Percentiles rank a stretch among this genome's conserved stretches.
phyloP scores from a whole-genome alignment of 1,140 invertebrate species.

The Glossosoma conforme region DNA sequence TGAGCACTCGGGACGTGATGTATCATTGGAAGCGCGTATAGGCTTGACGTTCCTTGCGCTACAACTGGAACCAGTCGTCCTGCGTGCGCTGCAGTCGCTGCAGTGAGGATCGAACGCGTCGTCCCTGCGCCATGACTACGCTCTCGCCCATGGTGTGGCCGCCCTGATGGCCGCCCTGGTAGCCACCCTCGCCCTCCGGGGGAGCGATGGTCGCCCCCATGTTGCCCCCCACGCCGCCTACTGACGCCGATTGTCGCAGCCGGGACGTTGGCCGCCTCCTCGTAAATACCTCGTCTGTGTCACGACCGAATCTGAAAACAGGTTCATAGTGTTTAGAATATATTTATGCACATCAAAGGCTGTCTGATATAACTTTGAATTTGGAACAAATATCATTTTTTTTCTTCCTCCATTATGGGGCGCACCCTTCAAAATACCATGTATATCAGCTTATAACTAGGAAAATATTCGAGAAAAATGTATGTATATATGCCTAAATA shows the following conservation, averaged over 20 bases:
- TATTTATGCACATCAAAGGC: no score
- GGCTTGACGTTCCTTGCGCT: constrained; percentile 55
- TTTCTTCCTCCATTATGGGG: no score
- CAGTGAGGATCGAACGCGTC: constrained; percentile 69
- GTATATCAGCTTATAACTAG: no score
- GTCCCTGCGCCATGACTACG: constrained; percentile 72
- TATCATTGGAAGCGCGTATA: constrained; percentile 27
- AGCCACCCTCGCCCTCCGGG: constrained; percentile 39
- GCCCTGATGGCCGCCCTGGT: constrained; percentile 36
- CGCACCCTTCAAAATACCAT: no score
- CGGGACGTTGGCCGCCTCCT: constrained; percentile 50
- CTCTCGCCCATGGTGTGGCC: constrained; percentile 48
- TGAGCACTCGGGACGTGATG: no score
- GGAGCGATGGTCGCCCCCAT: constrained; percentile 30
- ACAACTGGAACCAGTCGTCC: constrained; percentile 87
- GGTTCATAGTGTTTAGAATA: no score
- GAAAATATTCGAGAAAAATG: no score
- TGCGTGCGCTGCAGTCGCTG: constrained; percentile 76
- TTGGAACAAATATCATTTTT: no score
- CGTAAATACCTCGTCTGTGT: constrained; percentile 50
- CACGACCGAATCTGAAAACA: constrained; percentile 51
- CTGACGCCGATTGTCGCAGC: constrained; percentile 51
- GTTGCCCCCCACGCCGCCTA: constrained; percentile 45
- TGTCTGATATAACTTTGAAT: no score
- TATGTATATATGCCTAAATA: no score